A percentile compares a stretch with the other conserved stretches of the same genome.
These are phyloP conservation scores for Synergus umbraculus DNA, from an alignment of 2,888 invertebrate species.

Conservation along the genomic window DNA sequence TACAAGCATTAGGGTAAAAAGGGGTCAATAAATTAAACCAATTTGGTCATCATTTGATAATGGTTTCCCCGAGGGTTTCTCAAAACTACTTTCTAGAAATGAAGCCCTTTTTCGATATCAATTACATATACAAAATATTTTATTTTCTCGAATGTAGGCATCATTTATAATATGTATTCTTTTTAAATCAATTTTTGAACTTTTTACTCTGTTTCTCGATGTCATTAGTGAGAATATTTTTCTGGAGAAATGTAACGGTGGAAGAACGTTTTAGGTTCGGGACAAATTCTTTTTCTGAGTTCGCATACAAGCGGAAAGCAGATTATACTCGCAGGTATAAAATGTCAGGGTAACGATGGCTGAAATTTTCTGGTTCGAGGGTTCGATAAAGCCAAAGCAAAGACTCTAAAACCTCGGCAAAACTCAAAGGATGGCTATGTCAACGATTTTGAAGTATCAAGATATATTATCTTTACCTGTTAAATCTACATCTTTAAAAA, in stretches of 20 bases:
- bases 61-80: not conserved
- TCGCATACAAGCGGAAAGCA: not conserved
- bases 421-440: slow-evolving; percentile 11
- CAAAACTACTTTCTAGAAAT: not conserved
- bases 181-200: not conserved
- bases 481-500: not conserved
- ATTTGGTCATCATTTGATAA: slow-evolving; percentile 4
- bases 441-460: not conserved
- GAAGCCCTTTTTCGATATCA: not conserved
- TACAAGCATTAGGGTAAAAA: not conserved
- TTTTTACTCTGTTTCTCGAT: not conserved
- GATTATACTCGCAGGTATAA: slow-evolving; percentile 16
- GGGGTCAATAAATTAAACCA: slow-evolving; percentile 28
- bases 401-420: slow-evolving; percentile 10
- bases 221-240: not conserved
- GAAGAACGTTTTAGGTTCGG: not conserved
- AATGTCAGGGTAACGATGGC: slow-evolving; percentile 19
- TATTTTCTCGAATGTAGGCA: not conserved
- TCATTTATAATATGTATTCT: not conserved
- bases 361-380: slow-evolving; percentile 4
- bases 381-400: not conserved
- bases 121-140: not conserved
- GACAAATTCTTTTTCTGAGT: not conserved
- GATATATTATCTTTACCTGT: not conserved
- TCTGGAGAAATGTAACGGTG: not conserved